phyloP scores from a whole-genome alignment of 2,888 invertebrate species.

The Stenotaenia linearis region DNA sequence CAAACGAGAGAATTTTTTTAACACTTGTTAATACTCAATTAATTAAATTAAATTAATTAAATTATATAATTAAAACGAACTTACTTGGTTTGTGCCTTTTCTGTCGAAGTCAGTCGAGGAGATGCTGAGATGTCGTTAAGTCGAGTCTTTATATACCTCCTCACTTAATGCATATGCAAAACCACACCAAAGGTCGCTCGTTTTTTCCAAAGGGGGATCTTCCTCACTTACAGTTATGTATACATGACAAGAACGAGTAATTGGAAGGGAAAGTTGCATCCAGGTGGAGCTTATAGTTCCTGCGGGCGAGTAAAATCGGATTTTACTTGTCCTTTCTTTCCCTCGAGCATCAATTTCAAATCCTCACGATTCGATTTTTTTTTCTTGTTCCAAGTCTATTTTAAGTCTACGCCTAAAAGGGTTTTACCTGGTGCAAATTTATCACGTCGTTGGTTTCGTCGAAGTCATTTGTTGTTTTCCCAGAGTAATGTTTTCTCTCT shows the following conservation, averaged over 20 bases:
- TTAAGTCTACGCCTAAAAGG: no score
- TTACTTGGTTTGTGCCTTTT: neutral
- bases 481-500: neutral
- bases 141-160: neutral
- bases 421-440: neutral
- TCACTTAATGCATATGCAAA: constrained; percentile 17
- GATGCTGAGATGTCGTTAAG: neutral
- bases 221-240: neutral
- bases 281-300: constrained; percentile 22
- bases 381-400: no score
- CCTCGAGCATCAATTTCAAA: neutral
- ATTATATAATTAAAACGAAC: neutral
- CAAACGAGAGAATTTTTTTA: no score
- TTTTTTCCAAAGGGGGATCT: neutral
- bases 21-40: no score
- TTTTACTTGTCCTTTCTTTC: neutral
- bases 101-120: neutral
- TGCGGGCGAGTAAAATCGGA: constrained; percentile 16
- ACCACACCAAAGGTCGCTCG: neutral
- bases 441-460: neutral
- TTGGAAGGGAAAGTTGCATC: constrained; percentile 17
- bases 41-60: neutral
- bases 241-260: constrained; percentile 3
- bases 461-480: neutral
- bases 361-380: neutral